These are phyloP conservation scores for Agonum fuliginosum DNA, from an alignment of 2,888 invertebrate species.

Conservation along the genomic window DNA sequence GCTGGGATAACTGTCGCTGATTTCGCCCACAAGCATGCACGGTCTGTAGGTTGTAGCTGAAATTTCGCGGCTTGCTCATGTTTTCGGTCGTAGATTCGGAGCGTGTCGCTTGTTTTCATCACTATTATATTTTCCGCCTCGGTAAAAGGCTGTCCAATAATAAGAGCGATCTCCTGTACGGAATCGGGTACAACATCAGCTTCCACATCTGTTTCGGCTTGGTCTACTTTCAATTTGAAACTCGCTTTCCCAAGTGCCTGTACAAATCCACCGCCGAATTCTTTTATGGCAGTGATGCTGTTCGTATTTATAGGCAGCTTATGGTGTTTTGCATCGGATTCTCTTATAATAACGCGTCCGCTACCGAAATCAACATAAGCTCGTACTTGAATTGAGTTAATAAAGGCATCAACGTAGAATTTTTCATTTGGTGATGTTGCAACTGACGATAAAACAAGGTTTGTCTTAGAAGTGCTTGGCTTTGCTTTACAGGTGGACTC, in stretches of 20 bases:
- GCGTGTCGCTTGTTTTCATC: slow-evolving; percentile 53
- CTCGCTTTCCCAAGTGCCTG: slow-evolving; percentile 58
- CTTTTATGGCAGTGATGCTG: slow-evolving; percentile 27
- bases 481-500: neutral
- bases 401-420: slow-evolving; percentile 29
- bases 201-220: slow-evolving; percentile 51
- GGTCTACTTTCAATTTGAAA: slow-evolving; percentile 60
- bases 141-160: slow-evolving; percentile 62
- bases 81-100: neutral
- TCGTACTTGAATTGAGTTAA: no score
- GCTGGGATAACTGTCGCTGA: slow-evolving; percentile 11
- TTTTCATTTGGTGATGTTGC: neutral
- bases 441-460: neutral
- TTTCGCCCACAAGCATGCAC: slow-evolving; percentile 7
- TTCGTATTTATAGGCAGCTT: neutral
- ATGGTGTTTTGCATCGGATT: neutral
- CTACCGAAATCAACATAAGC: slow-evolving; percentile 44
- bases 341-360: neutral
- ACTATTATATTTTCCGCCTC: slow-evolving; percentile 61
- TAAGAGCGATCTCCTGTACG: slow-evolving; percentile 60
- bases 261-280: slow-evolving; percentile 60
- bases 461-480: neutral
- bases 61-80: neutral
- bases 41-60: neutral
- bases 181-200: slow-evolving; percentile 62